These are phyloP conservation scores for Avahi laniger DNA, from an alignment of 2,797 vertebrate species.

Conservation along the genomic window DNA sequence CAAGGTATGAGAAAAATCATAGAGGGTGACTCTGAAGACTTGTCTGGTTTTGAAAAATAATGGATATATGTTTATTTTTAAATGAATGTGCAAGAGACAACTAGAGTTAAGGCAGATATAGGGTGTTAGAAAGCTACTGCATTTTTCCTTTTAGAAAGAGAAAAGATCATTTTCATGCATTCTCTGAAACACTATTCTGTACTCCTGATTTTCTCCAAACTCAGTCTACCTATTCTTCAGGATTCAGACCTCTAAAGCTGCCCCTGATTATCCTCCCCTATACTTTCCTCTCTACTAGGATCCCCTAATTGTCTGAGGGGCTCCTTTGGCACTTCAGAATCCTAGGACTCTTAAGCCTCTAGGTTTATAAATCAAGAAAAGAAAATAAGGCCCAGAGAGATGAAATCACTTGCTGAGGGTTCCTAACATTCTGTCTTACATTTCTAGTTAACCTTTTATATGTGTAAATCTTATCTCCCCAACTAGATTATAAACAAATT, in stretches of 20 bases:
- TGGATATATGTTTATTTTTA: not conserved
- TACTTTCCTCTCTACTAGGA: not conserved
- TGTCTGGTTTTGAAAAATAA: not conserved
- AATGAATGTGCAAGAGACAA: not conserved
- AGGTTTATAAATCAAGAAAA: not conserved
- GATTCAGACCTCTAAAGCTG: not conserved
- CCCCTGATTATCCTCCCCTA: not conserved
- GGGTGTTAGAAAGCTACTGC: not conserved
- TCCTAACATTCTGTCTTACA: not conserved
- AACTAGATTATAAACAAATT: not conserved
- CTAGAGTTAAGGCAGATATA: not conserved
- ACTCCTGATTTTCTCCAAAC: not conserved
- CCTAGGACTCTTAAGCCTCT: not conserved
- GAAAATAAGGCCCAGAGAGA: not conserved
- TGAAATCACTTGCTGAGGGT: not conserved
- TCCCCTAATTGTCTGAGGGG: not conserved
- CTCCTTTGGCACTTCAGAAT: not conserved
- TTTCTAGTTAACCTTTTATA: slow-evolving; percentile 13
- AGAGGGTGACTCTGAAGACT: not conserved
- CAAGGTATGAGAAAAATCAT: not conserved
- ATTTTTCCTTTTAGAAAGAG: not conserved
- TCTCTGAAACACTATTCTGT: not conserved
- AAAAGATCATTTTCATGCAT: not conserved
- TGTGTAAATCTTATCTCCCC: not conserved
- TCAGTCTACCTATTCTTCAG: not conserved